A percentile compares a stretch with the other conserved stretches of the same genome.
Evolutionary conservation across 2,797 vertebrate species (phyloP).

Genomic region (Micrastur ruficollis): DNA sequence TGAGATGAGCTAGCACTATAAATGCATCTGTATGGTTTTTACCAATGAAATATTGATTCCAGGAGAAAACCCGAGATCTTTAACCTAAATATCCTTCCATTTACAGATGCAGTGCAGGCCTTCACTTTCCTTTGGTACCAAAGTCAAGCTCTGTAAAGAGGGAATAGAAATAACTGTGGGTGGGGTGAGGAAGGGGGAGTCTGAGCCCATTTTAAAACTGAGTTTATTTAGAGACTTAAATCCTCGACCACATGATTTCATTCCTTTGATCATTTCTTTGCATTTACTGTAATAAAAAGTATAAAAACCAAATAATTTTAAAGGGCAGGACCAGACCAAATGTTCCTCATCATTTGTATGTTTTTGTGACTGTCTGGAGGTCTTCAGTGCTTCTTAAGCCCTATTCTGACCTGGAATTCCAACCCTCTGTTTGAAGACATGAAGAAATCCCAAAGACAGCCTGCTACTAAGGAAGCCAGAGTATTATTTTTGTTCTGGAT

Average conservation of each 20-base stretch:
- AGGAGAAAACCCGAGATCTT: neutral
- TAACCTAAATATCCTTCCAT: neutral
- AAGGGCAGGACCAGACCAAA: neutral
- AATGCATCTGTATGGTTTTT: neutral
- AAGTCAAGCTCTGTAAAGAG: neutral
- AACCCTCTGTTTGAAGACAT: neutral
- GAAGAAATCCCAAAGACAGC: neutral
- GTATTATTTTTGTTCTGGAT: neutral
- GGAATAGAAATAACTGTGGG: neutral
- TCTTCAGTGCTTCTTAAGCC: neutral
- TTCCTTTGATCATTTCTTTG: neutral
- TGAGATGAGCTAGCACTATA: neutral
- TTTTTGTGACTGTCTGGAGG: neutral
- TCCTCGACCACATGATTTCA: neutral
- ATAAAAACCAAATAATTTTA: neutral
- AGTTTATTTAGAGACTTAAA: neutral
- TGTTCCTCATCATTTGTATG: neutral
- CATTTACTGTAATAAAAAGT: neutral
- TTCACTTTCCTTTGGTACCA: neutral
- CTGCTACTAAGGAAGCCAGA: neutral
- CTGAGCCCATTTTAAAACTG: neutral
- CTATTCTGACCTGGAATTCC: neutral
- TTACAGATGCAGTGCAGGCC: neutral
- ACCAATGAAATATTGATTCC: neutral
- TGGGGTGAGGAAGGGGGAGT: neutral